A percentile compares a stretch with the other conserved stretches of the same genome.
Conservation (phyloP, 2,113 vertebrate genomes). For the Burhinus oedicnemus region DNA sequence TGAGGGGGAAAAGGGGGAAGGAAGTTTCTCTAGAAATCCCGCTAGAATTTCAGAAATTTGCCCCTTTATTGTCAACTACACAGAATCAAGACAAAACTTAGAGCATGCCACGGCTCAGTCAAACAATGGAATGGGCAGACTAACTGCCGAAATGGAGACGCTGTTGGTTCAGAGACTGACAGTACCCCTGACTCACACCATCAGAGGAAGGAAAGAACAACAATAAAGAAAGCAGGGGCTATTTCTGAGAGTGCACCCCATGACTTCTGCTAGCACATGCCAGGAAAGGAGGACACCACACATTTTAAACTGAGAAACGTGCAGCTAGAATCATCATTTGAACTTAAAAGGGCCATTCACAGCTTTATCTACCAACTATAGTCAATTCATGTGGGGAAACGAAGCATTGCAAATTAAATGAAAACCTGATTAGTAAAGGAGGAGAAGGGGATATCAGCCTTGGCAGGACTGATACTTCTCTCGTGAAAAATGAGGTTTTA, state of each 20-base stretch:
- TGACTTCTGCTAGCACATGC: background rate
- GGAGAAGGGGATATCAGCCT: background rate
- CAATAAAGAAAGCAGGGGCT: background rate
- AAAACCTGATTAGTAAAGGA: background rate
- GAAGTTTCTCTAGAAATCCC: background rate
- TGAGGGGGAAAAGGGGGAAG: background rate
- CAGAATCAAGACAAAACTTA: background rate
- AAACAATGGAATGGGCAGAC: background rate
- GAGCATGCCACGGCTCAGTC: background rate
- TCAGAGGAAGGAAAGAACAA: conserved; percentile 39
- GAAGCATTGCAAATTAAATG: conserved; percentile 6
- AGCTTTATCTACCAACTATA: background rate
- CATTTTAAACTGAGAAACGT: background rate
- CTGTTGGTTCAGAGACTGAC: background rate
- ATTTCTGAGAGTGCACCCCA: background rate
- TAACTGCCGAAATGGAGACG: background rate
- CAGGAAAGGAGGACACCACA: background rate
- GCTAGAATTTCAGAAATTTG: conserved; percentile 6
- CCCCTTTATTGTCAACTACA: background rate
- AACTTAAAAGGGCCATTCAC: background rate
- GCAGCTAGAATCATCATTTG: background rate
- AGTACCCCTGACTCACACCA: background rate
- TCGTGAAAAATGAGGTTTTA: background rate
- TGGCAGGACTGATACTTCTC: background rate
- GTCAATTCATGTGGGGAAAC: background rate